phyloP scores from a whole-genome alignment of 2,888 invertebrate genomes.

The Oscheius myriophilus region DNA sequence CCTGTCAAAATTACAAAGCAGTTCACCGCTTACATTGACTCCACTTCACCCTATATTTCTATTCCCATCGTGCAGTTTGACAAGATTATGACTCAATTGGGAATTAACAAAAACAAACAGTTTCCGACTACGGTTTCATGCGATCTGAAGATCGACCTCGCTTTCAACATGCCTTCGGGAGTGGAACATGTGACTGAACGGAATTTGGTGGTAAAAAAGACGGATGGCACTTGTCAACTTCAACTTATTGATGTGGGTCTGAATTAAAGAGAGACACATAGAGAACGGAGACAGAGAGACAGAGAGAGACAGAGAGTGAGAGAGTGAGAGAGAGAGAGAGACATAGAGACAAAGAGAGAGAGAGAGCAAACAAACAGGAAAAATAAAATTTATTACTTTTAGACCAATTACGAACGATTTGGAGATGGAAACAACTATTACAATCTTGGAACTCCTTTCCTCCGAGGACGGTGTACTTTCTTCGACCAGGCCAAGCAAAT shows the following conservation, averaged over 20 bases:
- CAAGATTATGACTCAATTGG: too few species aligned
- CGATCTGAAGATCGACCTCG: slow-evolving; percentile 32
- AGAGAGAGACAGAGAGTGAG: too few species aligned
- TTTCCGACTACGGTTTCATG: slow-evolving; percentile 35
- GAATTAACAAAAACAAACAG: too few species aligned
- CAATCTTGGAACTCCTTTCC: slow-evolving; percentile 36
- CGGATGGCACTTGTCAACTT: neutral
- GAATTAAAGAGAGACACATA: neutral
- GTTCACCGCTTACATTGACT: too few species aligned
- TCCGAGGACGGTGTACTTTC: slow-evolving; percentile 39
- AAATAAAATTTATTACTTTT: neutral
- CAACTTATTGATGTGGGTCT: neutral
- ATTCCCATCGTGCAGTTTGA: too few species aligned
- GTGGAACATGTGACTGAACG: slow-evolving; percentile 1
- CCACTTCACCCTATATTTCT: too few species aligned
- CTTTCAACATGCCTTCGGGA: slow-evolving; percentile 22
- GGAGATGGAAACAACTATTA: too few species aligned
- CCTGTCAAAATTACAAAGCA: too few species aligned
- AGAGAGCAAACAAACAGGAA: neutral
- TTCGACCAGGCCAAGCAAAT: slow-evolving; percentile 32
- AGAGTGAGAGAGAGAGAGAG: neutral
- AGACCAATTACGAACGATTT: too few species aligned
- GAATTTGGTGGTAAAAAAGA: neutral
- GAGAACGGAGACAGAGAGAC: too few species aligned
- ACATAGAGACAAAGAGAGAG: too few species aligned